Conservation (phyloP, 2,888 invertebrate genomes). For the Drosophila lutescens region DNA sequence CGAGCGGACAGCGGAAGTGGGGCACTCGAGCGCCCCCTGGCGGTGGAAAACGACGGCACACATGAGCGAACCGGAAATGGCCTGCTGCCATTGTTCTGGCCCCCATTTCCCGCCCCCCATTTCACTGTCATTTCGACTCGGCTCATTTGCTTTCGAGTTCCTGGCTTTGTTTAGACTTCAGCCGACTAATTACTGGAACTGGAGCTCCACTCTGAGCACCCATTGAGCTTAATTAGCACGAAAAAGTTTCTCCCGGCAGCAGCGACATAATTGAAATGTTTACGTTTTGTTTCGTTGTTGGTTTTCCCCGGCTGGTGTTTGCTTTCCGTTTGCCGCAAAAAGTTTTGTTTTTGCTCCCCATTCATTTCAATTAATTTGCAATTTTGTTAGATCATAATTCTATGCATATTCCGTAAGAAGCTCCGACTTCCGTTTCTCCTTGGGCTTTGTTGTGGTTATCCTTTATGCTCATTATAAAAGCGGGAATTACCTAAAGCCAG, state of each 20-base stretch:
- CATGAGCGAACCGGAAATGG: slow-evolving; percentile 60
- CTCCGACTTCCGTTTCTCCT: slow-evolving; percentile 21
- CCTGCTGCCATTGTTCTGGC: slow-evolving; percentile 59
- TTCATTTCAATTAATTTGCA: slow-evolving; percentile 68
- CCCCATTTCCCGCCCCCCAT: slow-evolving; percentile 1
- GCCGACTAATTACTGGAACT: slow-evolving; percentile 63
- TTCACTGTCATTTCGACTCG: slow-evolving; percentile 20
- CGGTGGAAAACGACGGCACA: slow-evolving; percentile 36
- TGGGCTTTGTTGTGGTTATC: slow-evolving; percentile 44
- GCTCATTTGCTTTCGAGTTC: slow-evolving; percentile 65
- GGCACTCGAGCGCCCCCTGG: slow-evolving; percentile 45
- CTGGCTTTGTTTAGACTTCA: slow-evolving; percentile 57
- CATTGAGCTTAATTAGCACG: slow-evolving; percentile 63
- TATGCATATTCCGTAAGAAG: slow-evolving; percentile 38
- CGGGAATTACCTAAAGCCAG: slow-evolving; percentile 56
- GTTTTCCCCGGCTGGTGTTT: slow-evolving; percentile 7
- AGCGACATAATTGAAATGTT: slow-evolving; percentile 73
- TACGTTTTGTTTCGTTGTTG: slow-evolving; percentile 50
- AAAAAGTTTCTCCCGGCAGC: slow-evolving; percentile 49
- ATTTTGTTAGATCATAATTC: slow-evolving; percentile 60
- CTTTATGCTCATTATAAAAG: slow-evolving; percentile 62
- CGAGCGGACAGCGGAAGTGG: slow-evolving; percentile 10
- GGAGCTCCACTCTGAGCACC: slow-evolving; percentile 36
- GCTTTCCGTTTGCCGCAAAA: slow-evolving; percentile 31
- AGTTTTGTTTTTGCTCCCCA: slow-evolving; percentile 31